Evolutionary conservation across 1,140 invertebrate species (phyloP).

Genomic region (Octopus bimaculoides): DNA sequence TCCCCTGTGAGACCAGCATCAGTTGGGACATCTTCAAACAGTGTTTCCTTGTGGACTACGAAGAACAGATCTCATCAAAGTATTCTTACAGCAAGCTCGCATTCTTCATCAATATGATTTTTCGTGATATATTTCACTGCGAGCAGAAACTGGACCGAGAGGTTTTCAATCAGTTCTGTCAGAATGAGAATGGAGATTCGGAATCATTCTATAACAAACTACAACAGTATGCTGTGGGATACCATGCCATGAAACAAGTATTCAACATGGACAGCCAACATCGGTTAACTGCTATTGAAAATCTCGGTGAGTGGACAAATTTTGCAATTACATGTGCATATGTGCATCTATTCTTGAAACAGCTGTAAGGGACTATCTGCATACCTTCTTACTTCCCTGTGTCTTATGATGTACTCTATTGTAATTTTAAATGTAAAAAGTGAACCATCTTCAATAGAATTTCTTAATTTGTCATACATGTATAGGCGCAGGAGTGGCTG

Average conservation of each 20-base stretch:
- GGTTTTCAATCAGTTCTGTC: constrained; percentile 33
- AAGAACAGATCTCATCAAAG: constrained; percentile 26
- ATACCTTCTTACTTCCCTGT: no score
- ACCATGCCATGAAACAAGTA: constrained; percentile 41
- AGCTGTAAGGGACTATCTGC: no score
- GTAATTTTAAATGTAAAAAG: no score
- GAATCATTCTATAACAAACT: constrained; percentile 40
- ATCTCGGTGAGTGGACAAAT: constrained; percentile 37
- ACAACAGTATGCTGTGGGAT: constrained; percentile 35
- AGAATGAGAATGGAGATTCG: constrained; percentile 26
- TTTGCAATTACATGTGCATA: background rate
- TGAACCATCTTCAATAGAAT: no score
- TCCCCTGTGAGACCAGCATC: constrained; percentile 28
- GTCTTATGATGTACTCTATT: no score
- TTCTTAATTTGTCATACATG: no score
- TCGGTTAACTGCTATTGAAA: constrained; percentile 44
- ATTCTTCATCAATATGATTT: constrained; percentile 38
- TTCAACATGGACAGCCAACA: constrained; percentile 46
- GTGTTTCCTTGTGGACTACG: constrained; percentile 41
- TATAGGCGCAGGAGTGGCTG: no score
- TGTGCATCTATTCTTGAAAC: background rate
- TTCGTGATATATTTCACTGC: constrained; percentile 41
- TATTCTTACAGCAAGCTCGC: constrained; percentile 34
- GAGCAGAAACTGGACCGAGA: constrained; percentile 23
- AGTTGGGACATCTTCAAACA: constrained; percentile 34